Conservation (phyloP, 2,797 vertebrate species). For the Enteromius paludinosus region DNA sequence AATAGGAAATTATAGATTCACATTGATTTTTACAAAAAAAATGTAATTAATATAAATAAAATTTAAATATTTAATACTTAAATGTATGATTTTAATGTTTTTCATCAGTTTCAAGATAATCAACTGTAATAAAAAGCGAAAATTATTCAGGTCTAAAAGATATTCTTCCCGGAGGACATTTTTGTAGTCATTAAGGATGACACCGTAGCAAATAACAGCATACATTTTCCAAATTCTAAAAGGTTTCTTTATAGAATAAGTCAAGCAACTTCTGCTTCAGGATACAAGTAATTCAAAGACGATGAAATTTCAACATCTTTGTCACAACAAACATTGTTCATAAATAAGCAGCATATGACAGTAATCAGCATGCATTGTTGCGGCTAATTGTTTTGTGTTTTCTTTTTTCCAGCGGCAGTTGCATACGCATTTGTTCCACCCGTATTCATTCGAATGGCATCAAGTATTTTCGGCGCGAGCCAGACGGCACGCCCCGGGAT, state of each 20-base stretch:
- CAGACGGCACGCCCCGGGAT: constrained; percentile 62
- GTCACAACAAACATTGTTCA: constrained; percentile 28
- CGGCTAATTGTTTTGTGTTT: constrained; percentile 44
- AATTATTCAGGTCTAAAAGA: constrained; percentile 19
- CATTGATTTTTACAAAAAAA: no score
- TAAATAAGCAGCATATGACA: constrained; percentile 32
- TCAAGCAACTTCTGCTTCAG: constrained; percentile 23
- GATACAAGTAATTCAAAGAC: constrained; percentile 13
- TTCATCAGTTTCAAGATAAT: not conserved
- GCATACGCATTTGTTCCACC: constrained; percentile 34
- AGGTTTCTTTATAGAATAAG: constrained; percentile 14
- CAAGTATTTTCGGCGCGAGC: constrained; percentile 57
- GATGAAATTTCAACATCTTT: constrained; percentile 28
- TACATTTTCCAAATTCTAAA: not conserved
- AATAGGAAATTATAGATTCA: not conserved
- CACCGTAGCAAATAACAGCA: constrained; percentile 11
- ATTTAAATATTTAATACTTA: not conserved
- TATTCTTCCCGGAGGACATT: constrained; percentile 17
- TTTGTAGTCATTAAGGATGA: constrained; percentile 34
- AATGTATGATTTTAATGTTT: not conserved
- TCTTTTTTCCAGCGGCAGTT: constrained; percentile 25
- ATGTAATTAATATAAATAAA: no score
- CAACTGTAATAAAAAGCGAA: not conserved
- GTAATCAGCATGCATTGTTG: constrained; percentile 40
- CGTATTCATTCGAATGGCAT: constrained; percentile 39